Evolutionary conservation across 2,888 invertebrate genomes (phyloP).

Genomic region (Cataglyphis altisquamis): DNA sequence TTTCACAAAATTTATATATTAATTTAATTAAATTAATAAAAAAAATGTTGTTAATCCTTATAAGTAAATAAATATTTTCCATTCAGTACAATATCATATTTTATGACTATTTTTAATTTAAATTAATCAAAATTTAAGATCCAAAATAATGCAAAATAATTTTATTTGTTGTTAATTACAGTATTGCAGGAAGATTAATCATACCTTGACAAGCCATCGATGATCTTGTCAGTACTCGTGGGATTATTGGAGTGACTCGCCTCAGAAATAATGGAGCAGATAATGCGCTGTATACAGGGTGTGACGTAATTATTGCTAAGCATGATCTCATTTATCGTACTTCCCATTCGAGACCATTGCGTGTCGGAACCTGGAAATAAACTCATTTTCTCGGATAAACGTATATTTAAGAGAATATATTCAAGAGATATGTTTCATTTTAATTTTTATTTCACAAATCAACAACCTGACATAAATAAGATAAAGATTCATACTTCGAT

Average conservation of each 20-base stretch:
- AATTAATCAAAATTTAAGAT: background rate
- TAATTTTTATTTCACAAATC: background rate
- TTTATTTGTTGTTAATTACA: background rate
- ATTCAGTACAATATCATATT: background rate
- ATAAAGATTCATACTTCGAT: conserved; percentile 62
- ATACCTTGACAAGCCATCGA: conserved; percentile 85
- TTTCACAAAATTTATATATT: background rate
- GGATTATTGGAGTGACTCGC: conserved; percentile 77
- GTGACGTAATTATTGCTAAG: conserved; percentile 82
- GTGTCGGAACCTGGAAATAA: conserved; percentile 74
- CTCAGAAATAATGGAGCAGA: conserved; percentile 82
- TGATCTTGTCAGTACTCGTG: conserved; percentile 84
- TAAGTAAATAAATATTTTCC: background rate
- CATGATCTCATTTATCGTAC: conserved; percentile 81
- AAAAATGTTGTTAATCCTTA: background rate
- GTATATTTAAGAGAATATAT: background rate
- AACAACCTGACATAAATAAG: background rate
- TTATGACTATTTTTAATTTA: background rate
- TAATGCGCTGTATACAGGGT: conserved; percentile 83
- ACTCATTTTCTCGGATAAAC: background rate
- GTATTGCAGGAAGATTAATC: background rate
- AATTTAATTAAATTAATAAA: background rate
- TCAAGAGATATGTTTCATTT: background rate
- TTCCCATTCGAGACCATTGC: conserved; percentile 74
- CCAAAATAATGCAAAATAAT: background rate